Percentiles rank a stretch among this genome's conserved stretches.
phyloP scores from a whole-genome alignment of 1,140 invertebrate species.

The Stegodyphus mimosarum region DNA sequence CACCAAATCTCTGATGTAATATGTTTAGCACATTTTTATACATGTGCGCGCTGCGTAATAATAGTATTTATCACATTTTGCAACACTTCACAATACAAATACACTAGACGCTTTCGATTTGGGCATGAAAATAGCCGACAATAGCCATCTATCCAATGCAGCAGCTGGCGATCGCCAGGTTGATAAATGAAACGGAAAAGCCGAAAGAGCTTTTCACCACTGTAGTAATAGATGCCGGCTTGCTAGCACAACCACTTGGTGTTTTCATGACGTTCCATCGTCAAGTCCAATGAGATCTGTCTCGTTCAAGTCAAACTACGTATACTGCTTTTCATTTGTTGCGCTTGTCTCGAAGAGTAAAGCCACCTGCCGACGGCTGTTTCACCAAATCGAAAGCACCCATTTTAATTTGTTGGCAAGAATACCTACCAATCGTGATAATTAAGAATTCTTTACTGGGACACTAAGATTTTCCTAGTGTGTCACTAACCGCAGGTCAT shows the following conservation, averaged over 20 bases:
- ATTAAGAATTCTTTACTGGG: background rate
- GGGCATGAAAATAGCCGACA: no score
- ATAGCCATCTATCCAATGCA: no score
- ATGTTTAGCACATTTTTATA: no score
- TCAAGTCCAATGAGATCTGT: background rate
- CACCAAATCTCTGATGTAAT: no score
- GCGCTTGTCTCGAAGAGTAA: background rate
- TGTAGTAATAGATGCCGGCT: no score
- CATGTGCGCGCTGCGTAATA: no score
- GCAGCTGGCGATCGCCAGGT: background rate
- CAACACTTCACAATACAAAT: no score
- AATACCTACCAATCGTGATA: background rate
- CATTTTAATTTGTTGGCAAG: background rate
- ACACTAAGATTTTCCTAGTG: background rate
- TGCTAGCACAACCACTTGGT: no score
- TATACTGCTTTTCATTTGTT: background rate
- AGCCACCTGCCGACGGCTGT: background rate
- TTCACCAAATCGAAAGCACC: background rate
- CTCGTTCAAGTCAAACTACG: background rate
- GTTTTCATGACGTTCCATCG: background rate
- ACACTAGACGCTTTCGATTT: no score
- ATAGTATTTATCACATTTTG: no score
- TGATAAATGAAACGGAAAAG: background rate
- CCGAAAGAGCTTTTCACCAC: background rate
- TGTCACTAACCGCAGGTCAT: background rate